Base-by-base conservation (phyloP, 2,113 vertebrate species). In the Glaucidium brasilianum region DNA sequence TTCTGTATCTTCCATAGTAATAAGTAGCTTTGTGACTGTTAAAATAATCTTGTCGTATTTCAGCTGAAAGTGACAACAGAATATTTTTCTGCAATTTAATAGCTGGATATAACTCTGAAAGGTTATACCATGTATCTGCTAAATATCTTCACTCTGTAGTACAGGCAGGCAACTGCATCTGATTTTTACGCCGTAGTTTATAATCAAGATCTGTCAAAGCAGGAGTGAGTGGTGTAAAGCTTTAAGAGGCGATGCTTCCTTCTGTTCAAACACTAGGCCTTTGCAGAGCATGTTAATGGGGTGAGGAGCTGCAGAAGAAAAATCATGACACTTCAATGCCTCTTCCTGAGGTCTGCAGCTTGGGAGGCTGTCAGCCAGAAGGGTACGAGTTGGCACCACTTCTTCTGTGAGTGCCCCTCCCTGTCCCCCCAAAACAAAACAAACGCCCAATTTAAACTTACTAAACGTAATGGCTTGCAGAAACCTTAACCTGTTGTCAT, bases 21-120 rank as follows among this genome's bases (percentile, higher is more conserved):
- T 82, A 90, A 96, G 59, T 74, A 84, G 85, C 43, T 88, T 80
- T 85, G 66, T 92, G 83, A 49, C 80, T 86, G 39, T 87, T 94
- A 92, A 96, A 96, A 96, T 91, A 78, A 93, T 89, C 43, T 27
- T 82, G 41, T 77, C 47, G 14, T 49, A 89, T 64, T 89, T 92
- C 50, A 71, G 20, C 66, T 86, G 74, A 30, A 86, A 92, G 87
- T 37, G n/a, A 72, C 52, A 78, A 67, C 30, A 76, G 75, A 88
- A 22, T 95, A 49, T 59, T 78, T 94, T 92, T 82, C 47, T 90
- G 66, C 35, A 63, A 10, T 68, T 69, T 59, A 85, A 73, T 83
- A 88, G 43, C 60, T 82, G 88, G 39, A 18, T 94, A 5, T 60
- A 86, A 82, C 66, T 94, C 74, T 18, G 53, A 62, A 88, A 95